Evolutionary conservation across 1,140 invertebrate species (phyloP), one percentile per base, ranked within the genome.

Genomic region (Bombus fervidus): DNA sequence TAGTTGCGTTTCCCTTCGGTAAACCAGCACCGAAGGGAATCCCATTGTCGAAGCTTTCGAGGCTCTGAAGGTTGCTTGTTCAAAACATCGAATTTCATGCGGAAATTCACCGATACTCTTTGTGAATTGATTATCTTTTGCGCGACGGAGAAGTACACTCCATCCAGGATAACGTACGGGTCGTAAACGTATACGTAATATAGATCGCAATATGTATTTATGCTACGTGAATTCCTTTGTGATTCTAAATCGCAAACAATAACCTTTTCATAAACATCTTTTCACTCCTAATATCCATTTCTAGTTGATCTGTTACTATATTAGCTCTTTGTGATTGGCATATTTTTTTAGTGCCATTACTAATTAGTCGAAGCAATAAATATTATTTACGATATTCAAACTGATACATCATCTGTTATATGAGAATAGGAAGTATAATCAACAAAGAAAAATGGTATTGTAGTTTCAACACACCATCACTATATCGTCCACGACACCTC

Each of bases 1-100:
- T 80, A 80, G 68, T 53, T 59, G 68, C 77, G 68, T 64, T 80
- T 79, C 77, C 57, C 83, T 72, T 85, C 31, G 66, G 31, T n/a
- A 53, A 64, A 37, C 53, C 64, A 22, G 28, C 39, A 53, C 37
- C 64, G 64, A 83, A 69, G 82, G 64, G 82, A 80, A n/a, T 62
- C 53, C 83, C 75, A 62, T 72, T 72, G 76, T 72, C 53, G 53
- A 22, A 39, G 64, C 71, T 82, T 53, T 75, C 39, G 39, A 39
- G 43, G 47, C 18, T 53, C 18, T 53, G 47, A 53, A 72, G 79
- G 71, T 43, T 73, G 53, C 53, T 81, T 43, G 28, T 28, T 83
- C 72, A 62, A 68, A 76, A 53, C 62, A 83, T 68, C 62, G 72
- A 83, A 43, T 83, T 76, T 83, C 39, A 68, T 47, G 43, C 31